Base-by-base conservation (phyloP, 2,113 vertebrate species). In the Neogale vison region DNA sequence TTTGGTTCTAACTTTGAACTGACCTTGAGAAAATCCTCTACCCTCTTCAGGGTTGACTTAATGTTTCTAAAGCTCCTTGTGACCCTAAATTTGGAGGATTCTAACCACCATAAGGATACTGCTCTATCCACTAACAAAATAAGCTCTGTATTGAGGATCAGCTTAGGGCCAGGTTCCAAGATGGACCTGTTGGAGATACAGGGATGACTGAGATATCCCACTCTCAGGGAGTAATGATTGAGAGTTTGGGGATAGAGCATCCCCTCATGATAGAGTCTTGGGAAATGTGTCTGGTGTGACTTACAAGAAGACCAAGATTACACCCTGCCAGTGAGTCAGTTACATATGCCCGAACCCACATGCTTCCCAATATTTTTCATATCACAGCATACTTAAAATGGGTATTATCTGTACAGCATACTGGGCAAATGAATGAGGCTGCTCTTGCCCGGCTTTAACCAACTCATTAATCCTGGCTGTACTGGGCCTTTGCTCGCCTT, bases 1-100 rank as follows among this genome's bases (percentile, higher is more conserved):
- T 42, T 89, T 82, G 57, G 15, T 96, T 74, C 47, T 7, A 74
- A 36, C 69, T 80, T 50, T 88, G n/a, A 90, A 83, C 3, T 63
- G 74, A 92, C 61, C 47, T 80, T 93, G 47, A 84, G 57, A 96
- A 95, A 85, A 69, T 13, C 42, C 18, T 52, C 72, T 90, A 36
- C 11, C 17, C 31, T 71, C 31, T 86, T 89, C 82, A 34, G 21
- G 47, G 57, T 83, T 47, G 10, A 61, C 45, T 77, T 91, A 83
- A 61, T 79, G 42, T 93, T 93, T 47, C 47, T 77, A 71, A 95
- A 95, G 6, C 8, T 59, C 13, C 15, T 36, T 95, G 26, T 93
- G 67, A 1, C 42, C 95, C 17, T 50, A 52, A 24, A 34, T 81
- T 96, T 84, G 63, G 11, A 85, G 39, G 69, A 90, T 85, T 95